Evolutionary conservation across 2,113 vertebrate species (phyloP).

Genomic region (Butorides virescens): DNA sequence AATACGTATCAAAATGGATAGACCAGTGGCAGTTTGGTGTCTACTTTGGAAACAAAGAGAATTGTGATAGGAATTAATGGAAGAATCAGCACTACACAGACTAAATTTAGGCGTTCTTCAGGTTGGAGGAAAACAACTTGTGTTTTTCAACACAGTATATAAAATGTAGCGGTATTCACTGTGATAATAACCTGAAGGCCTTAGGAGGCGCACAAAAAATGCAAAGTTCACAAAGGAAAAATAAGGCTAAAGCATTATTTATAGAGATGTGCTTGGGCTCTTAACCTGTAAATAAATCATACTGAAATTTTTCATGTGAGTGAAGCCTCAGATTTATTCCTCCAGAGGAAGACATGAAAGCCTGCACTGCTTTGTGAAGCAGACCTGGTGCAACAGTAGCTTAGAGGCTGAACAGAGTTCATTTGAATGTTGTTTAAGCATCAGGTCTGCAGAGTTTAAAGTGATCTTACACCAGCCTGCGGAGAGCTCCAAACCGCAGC

Average conservation of each 20-base stretch:
- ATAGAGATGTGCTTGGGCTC: background rate
- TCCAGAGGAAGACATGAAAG: constrained; percentile 16
- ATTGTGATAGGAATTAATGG: background rate
- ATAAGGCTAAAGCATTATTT: constrained; percentile 41
- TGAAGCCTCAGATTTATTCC: constrained; percentile 11
- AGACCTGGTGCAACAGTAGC: background rate
- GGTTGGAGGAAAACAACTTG: background rate
- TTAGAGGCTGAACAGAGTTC: background rate
- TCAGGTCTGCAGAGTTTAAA: background rate
- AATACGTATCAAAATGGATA: background rate
- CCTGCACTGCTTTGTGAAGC: background rate
- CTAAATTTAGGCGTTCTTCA: background rate
- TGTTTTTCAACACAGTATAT: background rate
- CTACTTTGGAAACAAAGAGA: background rate
- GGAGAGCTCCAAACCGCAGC: background rate
- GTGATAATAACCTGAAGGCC: background rate
- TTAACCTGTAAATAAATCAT: constrained; percentile 63
- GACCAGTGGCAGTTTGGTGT: background rate
- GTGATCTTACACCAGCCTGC: background rate
- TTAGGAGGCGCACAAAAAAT: background rate
- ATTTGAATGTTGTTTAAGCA: constrained; percentile 29
- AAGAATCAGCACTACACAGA: background rate
- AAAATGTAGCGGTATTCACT: background rate
- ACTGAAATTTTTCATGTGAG: constrained; percentile 8
- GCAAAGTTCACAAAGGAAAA: constrained; percentile 2